phyloP scores from a whole-genome alignment of 23 tunicate species.

The Trididemnum clinides region DNA sequence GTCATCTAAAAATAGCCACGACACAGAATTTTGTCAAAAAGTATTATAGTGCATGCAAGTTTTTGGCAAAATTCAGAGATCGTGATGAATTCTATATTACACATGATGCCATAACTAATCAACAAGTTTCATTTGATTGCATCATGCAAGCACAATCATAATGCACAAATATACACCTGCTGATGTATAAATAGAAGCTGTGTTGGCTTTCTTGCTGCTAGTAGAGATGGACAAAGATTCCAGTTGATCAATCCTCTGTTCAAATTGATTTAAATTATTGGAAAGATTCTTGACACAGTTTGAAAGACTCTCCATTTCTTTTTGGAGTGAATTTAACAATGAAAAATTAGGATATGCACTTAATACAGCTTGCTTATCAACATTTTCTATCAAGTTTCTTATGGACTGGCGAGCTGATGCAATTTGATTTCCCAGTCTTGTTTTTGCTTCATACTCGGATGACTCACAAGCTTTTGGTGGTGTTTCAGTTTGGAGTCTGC shows the following conservation, averaged over 20 bases:
- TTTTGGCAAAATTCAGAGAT: too few relatives aligned
- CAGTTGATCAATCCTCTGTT: not conserved
- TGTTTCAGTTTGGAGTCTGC: not conserved
- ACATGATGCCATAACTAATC: too few relatives aligned
- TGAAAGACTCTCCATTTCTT: not conserved
- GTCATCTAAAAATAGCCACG: too few relatives aligned
- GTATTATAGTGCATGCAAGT: too few relatives aligned
- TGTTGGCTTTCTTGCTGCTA: too few relatives aligned
- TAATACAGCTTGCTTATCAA: not conserved
- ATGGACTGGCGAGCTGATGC: slow-evolving; percentile 2
- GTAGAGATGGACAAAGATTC: not conserved
- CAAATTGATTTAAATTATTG: not conserved
- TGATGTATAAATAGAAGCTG: too few relatives aligned
- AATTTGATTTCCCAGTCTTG: not conserved
- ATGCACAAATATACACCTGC: too few relatives aligned
- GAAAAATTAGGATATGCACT: not conserved
- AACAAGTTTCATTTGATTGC: too few relatives aligned
- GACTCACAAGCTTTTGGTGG: not conserved
- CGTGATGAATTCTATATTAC: too few relatives aligned
- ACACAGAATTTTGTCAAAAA: too few relatives aligned
- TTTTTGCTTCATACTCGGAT: not conserved
- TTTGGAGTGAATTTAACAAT: not conserved
- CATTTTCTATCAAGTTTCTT: not conserved
- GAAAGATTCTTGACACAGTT: not conserved
- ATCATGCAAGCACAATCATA: too few relatives aligned